Evolutionary conservation across 2,113 vertebrate species (phyloP), one percentile per base, ranked within the genome.

Genomic region (Globicephala melas): DNA sequence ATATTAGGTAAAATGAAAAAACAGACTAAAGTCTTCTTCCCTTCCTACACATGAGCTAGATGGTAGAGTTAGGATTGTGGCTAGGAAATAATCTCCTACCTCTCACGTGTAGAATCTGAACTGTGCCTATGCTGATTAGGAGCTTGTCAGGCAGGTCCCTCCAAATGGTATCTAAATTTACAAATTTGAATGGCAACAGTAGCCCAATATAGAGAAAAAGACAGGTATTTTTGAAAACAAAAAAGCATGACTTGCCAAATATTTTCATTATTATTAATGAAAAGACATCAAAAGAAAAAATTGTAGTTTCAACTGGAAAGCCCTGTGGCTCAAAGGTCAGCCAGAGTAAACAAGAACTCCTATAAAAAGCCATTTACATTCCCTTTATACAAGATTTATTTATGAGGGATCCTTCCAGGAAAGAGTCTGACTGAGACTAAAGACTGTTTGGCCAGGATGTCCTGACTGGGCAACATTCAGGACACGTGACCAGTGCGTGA

Each of bases 281-380:
- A 80, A 96, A 95, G 79, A 95, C 82, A 97, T 91, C 87, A 95
- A 93, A 98, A 98, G 93, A 97, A 98, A 96, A 98, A 98, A 88
- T 31, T 95, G 53, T 77, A 25, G 82, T 98, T 98, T 98, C 33
- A 77, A 25, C 88, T 98, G 91, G 94, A 98, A 98, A 97, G 91
- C 81, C 80, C 58, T 97, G 70, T 97, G 92, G 94, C 95, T 98
- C 96, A 86, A 17, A 98, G 91, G 83, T 98, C 98, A 98, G 94
- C 96, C 96, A 98, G 93, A 96, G 82, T 98, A 98, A 98, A 98
- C 89, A 98, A 98, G 80, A 96, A 95, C 95, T 94, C 90, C 94
- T 98, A 96, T 98, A 98, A 98, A 98, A 98, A 97, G 2, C 96
- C 97, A 95, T 95, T 97, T 95, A 84, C 96, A 94, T 98, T 98